These are phyloP conservation scores for Eulemur coronatus DNA, from an alignment of 2,797 vertebrate species.

Conservation along the genomic window DNA sequence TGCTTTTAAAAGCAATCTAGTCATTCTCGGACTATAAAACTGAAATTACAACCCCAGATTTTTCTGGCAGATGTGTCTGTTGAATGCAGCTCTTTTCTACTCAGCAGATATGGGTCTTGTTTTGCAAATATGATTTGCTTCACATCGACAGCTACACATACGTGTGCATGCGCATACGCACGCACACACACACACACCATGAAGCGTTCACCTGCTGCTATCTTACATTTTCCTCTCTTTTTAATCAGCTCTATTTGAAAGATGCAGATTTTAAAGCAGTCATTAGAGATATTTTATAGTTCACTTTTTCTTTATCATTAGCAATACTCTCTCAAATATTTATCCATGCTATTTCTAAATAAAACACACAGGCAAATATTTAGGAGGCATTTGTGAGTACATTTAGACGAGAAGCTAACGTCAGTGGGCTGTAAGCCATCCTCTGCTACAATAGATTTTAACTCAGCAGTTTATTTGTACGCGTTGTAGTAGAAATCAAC, in stretches of 20 bases:
- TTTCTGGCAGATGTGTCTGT: slow-evolving; percentile 48
- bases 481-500: slow-evolving; percentile 58
- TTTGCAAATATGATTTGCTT: slow-evolving; percentile 57
- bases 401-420: slow-evolving; percentile 77
- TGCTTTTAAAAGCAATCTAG: slow-evolving; percentile 63
- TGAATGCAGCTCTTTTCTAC: slow-evolving; percentile 41
- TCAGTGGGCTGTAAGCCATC: slow-evolving; percentile 69
- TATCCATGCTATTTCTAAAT: slow-evolving; percentile 75
- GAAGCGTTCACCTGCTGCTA: not conserved
- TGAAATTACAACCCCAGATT: slow-evolving; percentile 56
- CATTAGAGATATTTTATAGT: slow-evolving; percentile 64
- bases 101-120: slow-evolving; percentile 34
- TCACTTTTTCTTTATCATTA: slow-evolving; percentile 67
- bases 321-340: slow-evolving; percentile 76
- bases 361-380: slow-evolving; percentile 77
- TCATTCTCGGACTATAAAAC: slow-evolving; percentile 60
- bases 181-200: not conserved
- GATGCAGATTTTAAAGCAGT: slow-evolving; percentile 56
- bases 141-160: not conserved
- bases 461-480: slow-evolving; percentile 72
- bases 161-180: not conserved
- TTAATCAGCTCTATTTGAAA: not conserved
- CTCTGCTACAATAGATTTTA: slow-evolving; percentile 59
- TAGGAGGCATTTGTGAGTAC: slow-evolving; percentile 71
- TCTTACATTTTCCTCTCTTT: not conserved